Base-by-base conservation (phyloP, 2,888 invertebrate genomes). In the Girardia tigrina region DNA sequence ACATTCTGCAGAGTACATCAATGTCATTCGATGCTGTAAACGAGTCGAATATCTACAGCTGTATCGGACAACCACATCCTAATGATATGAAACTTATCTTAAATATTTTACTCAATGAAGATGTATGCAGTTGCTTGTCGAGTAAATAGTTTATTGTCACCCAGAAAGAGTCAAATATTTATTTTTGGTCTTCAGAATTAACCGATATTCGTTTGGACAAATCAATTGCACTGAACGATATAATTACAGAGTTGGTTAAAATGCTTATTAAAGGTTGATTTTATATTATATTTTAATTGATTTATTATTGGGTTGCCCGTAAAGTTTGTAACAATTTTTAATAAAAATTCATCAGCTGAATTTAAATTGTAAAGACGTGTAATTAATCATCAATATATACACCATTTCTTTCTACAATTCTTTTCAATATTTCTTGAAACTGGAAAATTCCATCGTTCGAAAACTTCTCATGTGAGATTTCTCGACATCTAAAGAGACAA, bases 41-140 rank as follows among this genome's bases (percentile, higher is more conserved):
- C 28, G 94, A 94, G 85, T 90, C 91, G 79, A 90, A 89, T 82
- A 95, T 91, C 0, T 98, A 98, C 84, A 89, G 90, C 0, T 98
- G 97, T 84, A 94, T 97, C 29, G 98, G 97, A 0, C 95, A 98
- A 85, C 98, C 98, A 0, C 86, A 92, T 26, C 90, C 90, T 75
- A 87, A 88, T 29, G 36, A 36, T 16, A 36, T 36, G 36, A 36
- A 36, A 36, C 16, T 36, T 95, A 98, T 82, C 91, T 99, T 81
- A 90, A 90, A 81, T 89, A 36, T 36, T 36, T 16, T 36, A 36
- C 36, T 36, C 88, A 80, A 91, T 97, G 78, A 87, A 94, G 27
- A 90, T 90, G 82, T 91, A 91, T 89, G 86, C 97, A 79, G 80
- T 86, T 20, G 86, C 86, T 78, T 83, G 90, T 79, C 88, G 89